phyloP scores from a whole-genome alignment of 2,888 invertebrate species.

The Pyrocoelia pectoralis region DNA sequence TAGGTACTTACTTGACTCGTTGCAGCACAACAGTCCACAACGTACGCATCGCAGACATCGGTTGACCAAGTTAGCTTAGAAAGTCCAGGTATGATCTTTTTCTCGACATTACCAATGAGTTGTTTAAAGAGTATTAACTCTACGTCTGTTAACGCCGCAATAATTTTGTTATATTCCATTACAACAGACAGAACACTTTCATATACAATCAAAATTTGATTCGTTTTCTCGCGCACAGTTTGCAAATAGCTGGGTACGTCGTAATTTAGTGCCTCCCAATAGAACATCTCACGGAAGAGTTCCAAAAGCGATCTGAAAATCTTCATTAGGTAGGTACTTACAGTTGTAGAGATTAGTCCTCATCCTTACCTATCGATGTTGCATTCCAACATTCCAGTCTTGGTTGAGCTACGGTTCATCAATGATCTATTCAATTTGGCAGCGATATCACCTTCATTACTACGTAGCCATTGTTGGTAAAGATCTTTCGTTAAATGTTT shows the following conservation, averaged over 20 bases:
- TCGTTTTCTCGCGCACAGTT: constrained; percentile 69
- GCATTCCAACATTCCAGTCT: constrained; percentile 75
- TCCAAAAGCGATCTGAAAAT: constrained; percentile 68
- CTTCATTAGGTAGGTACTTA: too few relatives aligned
- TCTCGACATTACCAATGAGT: constrained; percentile 68
- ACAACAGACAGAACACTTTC: constrained; percentile 77
- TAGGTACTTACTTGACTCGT: constrained; percentile 73
- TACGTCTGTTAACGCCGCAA: constrained; percentile 76
- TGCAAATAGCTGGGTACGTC: constrained; percentile 74
- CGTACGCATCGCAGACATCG: constrained; percentile 75
- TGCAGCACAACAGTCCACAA: constrained; percentile 73
- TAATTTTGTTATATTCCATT: constrained; percentile 79
- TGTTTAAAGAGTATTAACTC: constrained; percentile 82
- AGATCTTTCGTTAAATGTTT: constrained; percentile 64
- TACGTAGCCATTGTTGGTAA: constrained; percentile 66
- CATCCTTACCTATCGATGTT: constrained; percentile 75
- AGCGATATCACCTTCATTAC: constrained; percentile 67
- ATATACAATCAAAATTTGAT: constrained; percentile 68
- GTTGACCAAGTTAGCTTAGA: constrained; percentile 77
- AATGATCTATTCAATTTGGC: constrained; percentile 73
- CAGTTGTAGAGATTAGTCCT: too few relatives aligned
- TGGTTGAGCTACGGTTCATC: constrained; percentile 71
- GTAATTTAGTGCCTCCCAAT: constrained; percentile 76
- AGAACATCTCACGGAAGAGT: constrained; percentile 74
- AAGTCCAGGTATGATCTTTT: constrained; percentile 77